A percentile compares a stretch with the other conserved stretches of the same genome.
Conservation (phyloP, 2,113 vertebrate species). For the Notothenia rossii region DNA sequence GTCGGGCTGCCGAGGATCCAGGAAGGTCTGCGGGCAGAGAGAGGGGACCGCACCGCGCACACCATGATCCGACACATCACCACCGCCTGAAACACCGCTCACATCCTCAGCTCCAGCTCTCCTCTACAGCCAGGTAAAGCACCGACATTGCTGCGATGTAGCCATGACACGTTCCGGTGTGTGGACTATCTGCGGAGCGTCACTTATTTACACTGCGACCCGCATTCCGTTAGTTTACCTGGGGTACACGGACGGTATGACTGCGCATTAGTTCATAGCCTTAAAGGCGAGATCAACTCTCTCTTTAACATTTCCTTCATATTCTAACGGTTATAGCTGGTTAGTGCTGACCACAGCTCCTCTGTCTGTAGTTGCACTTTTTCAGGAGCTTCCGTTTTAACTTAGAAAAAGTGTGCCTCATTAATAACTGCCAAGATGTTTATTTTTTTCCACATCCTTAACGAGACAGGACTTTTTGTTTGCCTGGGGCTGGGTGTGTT, state of each 20-base stretch:
- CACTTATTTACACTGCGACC: conserved; percentile 11
- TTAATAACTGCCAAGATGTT: neutral
- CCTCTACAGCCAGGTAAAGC: conserved; percentile 46
- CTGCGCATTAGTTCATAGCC: neutral
- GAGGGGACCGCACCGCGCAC: conserved; percentile 17
- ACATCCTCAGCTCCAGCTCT: conserved; percentile 12
- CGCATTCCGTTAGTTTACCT: neutral
- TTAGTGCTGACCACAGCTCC: conserved; percentile 6
- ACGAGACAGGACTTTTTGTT: conserved; percentile 46
- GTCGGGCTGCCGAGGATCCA: conserved; percentile 32
- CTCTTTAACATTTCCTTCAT: neutral
- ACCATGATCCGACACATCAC: conserved; percentile 31
- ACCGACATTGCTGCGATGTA: neutral
- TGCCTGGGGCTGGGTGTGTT: conserved; percentile 67
- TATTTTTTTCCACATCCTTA: conserved; percentile 13
- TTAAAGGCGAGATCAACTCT: neutral
- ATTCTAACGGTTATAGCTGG: neutral
- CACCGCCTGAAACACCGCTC: conserved; percentile 16
- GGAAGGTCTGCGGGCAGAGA: conserved; percentile 39
- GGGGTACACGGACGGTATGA: neutral
- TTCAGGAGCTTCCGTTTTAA: conserved; percentile 8
- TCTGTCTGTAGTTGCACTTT: conserved; percentile 19
- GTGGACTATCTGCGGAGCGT: neutral
- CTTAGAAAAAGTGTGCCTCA: neutral
- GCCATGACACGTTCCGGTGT: too few relatives aligned